Percentiles rank a stretch among this genome's conserved stretches.
phyloP scores from a whole-genome alignment of 1,140 invertebrate genomes.

The Drosophila kohkoa region DNA sequence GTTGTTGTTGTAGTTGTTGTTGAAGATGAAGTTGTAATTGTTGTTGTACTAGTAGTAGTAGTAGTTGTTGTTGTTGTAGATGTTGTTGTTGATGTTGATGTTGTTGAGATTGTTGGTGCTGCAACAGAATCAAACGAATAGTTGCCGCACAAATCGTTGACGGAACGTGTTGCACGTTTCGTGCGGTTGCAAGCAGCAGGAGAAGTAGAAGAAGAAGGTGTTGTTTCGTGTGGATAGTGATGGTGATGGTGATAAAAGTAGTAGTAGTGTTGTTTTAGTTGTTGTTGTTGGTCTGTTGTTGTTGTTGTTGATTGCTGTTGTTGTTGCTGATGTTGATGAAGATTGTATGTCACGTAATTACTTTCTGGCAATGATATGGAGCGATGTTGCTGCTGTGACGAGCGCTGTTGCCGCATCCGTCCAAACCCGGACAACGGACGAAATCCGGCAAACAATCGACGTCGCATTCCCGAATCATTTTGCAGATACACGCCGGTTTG shows the following conservation, averaged over 20 bases:
- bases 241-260: constrained; percentile 33
- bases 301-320: constrained; percentile 23
- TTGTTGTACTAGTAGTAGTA: constrained; percentile 33
- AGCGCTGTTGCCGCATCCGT: constrained; percentile 88
- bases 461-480: constrained; percentile 86
- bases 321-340: constrained; percentile 30
- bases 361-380: constrained; percentile 93
- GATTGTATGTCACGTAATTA: constrained; percentile 86
- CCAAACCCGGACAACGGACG: constrained; percentile 91
- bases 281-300: constrained; percentile 23
- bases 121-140: constrained; percentile 44
- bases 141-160: constrained; percentile 55
- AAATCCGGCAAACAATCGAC: constrained; percentile 90
- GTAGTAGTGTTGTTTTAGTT: constrained; percentile 30
- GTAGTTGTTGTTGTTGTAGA: constrained; percentile 16
- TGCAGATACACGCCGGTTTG: constrained; percentile 40
- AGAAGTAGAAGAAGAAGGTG: constrained; percentile 20
- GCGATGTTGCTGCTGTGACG: constrained; percentile 86
- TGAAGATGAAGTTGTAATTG: constrained; percentile 22
- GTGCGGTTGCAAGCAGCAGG: constrained; percentile 19
- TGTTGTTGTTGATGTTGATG: constrained; percentile 27
- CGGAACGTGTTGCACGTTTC: constrained; percentile 32
- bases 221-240: constrained; percentile 35
- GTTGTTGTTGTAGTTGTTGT: constrained; percentile 30
- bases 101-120: constrained; percentile 24